Conservation (phyloP, 2,888 invertebrate species). For the Epistrophella euchroma region DNA sequence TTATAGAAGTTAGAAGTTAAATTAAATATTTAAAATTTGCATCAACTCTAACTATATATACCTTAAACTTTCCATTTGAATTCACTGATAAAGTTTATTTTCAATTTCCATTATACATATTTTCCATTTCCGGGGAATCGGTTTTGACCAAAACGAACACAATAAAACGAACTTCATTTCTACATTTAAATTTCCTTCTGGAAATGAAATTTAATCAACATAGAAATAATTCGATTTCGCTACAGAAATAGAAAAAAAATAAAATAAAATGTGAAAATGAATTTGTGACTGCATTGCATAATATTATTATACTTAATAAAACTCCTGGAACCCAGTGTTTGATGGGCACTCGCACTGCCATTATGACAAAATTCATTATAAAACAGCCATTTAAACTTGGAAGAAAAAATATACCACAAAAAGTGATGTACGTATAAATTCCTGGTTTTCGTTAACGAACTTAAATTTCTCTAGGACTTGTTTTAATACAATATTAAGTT, state of each 20-base stretch:
- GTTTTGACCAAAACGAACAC: neutral
- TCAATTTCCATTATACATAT: neutral
- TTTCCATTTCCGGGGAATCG: neutral
- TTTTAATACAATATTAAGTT: neutral
- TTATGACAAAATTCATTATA: too few relatives aligned
- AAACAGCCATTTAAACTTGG: too few relatives aligned
- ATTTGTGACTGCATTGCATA: neutral
- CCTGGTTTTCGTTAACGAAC: neutral
- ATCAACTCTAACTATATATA: neutral
- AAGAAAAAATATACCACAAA: neutral
- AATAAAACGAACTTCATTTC: neutral
- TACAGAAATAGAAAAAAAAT: neutral
- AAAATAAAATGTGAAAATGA: neutral
- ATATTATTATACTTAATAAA: too few relatives aligned
- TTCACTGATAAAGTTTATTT: neutral
- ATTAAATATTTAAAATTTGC: neutral
- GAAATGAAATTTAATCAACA: slow-evolving; percentile 12
- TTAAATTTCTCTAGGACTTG: neutral
- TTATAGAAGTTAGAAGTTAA: too few relatives aligned
- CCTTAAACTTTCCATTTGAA: neutral
- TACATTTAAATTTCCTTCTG: slow-evolving; percentile 5
- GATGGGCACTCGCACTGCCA: too few relatives aligned
- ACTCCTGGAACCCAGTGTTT: too few relatives aligned
- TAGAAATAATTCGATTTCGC: neutral
- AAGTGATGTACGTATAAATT: neutral